phyloP scores from a whole-genome alignment of 1,140 invertebrate species.

The Diorhabda elongata region DNA sequence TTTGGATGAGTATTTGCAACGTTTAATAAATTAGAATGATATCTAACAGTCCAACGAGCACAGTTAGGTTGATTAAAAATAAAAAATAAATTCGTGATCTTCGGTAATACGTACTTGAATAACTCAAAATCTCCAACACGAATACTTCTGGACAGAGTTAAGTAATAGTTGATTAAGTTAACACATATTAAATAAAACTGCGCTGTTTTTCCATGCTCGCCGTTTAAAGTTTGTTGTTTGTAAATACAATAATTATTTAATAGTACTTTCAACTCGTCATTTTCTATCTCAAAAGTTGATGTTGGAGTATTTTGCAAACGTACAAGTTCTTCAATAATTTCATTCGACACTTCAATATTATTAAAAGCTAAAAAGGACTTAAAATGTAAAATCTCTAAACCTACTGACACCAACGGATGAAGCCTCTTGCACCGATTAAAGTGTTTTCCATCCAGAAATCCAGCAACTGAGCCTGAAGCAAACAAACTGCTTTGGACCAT shows the following conservation, averaged over 20 bases:
- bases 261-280: too few species aligned
- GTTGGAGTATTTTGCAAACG: too few species aligned
- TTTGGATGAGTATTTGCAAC: constrained; percentile 36
- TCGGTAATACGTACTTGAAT: constrained; percentile 21
- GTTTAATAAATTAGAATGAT: constrained; percentile 28
- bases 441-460: constrained; percentile 42
- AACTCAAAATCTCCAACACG: constrained; percentile 36
- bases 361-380: constrained; percentile 11
- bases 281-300: too few species aligned
- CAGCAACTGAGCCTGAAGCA: constrained; percentile 40
- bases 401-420: constrained; percentile 38
- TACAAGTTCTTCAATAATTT: too few species aligned
- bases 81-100: too few species aligned
- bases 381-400: constrained; percentile 38
- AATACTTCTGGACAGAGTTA: constrained; percentile 30
- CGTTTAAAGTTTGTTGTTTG: constrained; percentile 22
- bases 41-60: constrained; percentile 24
- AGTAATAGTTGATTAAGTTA: constrained; percentile 35
- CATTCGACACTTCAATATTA: background rate
- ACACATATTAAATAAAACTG: constrained; percentile 39
- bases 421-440: constrained; percentile 23
- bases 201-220: constrained; percentile 40
- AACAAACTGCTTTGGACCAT: constrained; percentile 41
- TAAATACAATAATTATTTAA: constrained; percentile 12
- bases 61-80: too few species aligned